phyloP scores from a whole-genome alignment of 2,888 invertebrate species.

The Ceriagrion tenellum region DNA sequence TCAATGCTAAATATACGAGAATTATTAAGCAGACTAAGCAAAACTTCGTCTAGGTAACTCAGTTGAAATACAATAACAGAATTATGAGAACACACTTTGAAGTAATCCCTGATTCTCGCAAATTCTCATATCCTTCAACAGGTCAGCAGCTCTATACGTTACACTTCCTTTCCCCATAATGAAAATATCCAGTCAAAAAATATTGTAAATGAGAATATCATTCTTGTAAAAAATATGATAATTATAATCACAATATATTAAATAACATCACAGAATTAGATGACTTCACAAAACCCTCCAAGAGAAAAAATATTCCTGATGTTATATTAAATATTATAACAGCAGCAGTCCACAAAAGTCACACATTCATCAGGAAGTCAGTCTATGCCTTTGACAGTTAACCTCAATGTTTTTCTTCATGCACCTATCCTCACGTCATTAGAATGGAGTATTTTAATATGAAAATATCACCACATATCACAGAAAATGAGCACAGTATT shows the following conservation, averaged over 20 bases:
- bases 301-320: neutral
- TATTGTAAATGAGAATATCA: neutral
- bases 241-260: neutral
- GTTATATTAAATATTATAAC: neutral
- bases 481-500: slow-evolving; percentile 15
- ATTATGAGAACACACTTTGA: no score
- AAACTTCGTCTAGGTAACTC: no score
- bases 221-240: neutral
- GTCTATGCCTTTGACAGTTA: no score
- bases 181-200: neutral
- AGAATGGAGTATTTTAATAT: neutral
- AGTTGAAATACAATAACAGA: no score
- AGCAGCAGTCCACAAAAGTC: neutral
- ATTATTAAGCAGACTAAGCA: no score
- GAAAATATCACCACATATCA: neutral
- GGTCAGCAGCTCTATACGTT: neutral
- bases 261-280: neutral
- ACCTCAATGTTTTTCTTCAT: no score
- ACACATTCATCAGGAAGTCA: no score
- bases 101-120: neutral
- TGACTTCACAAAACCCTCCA: neutral
- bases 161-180: neutral
- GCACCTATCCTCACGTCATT: neutral
- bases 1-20: no score
- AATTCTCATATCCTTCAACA: neutral